Percentiles rank a stretch among this genome's conserved stretches.
phyloP scores from a whole-genome alignment of 1,140 invertebrate genomes.

The Drosophila arawakana region DNA sequence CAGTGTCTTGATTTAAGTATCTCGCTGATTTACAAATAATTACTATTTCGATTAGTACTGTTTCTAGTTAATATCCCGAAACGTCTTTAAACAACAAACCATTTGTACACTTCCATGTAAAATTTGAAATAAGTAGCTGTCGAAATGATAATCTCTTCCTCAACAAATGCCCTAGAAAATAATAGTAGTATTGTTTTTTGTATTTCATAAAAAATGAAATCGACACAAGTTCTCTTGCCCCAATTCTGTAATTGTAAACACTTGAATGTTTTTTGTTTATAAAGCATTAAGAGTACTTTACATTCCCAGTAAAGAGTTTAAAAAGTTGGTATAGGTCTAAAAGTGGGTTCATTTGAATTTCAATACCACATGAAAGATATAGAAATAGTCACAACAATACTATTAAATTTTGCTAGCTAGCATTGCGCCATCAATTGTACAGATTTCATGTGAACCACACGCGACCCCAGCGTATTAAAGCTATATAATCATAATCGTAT shows the following conservation, averaged over 20 bases:
- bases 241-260: slow-evolving; percentile 59
- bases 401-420: not conserved
- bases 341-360: slow-evolving; percentile 3
- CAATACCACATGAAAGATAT: slow-evolving; percentile 14
- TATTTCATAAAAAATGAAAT: slow-evolving; percentile 24
- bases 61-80: too few species aligned
- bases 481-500: slow-evolving; percentile 25
- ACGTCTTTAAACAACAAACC: too few species aligned
- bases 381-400: slow-evolving; percentile 1
- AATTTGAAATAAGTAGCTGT: slow-evolving; percentile 24
- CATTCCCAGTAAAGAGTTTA: not conserved
- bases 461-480: slow-evolving; percentile 13
- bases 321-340: slow-evolving; percentile 10
- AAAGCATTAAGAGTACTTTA: slow-evolving; percentile 3
- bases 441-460: slow-evolving; percentile 26
- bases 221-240: slow-evolving; percentile 57
- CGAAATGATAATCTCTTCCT: slow-evolving; percentile 34
- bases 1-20: too few species aligned
- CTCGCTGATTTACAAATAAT: too few species aligned
- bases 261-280: slow-evolving; percentile 1
- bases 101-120: not conserved
- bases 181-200: not conserved
- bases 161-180: slow-evolving; percentile 12
- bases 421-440: slow-evolving; percentile 34
- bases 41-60: too few species aligned